phyloP scores from a whole-genome alignment of 2,797 vertebrate species.

The Malurus splendens region DNA sequence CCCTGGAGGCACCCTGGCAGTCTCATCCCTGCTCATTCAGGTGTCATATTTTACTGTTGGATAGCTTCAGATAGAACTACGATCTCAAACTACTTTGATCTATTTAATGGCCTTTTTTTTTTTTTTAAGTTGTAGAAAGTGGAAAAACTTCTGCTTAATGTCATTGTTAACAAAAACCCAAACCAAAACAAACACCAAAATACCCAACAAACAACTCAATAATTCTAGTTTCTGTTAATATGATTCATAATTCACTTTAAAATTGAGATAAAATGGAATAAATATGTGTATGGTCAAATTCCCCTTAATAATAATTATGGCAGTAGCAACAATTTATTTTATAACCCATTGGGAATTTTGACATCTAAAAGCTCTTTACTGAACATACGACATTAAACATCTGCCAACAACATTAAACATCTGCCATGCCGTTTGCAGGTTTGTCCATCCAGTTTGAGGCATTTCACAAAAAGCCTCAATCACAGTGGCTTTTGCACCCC shows the following conservation, averaged over 20 bases:
- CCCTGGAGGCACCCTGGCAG: neutral
- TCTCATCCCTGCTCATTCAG: neutral
- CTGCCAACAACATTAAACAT: neutral
- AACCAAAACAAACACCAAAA: neutral
- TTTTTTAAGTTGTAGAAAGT: neutral
- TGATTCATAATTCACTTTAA: neutral
- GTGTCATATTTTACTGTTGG: neutral
- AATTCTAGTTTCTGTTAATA: neutral
- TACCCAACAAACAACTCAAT: neutral
- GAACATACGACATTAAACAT: neutral
- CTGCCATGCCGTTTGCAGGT: neutral
- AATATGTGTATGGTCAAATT: neutral
- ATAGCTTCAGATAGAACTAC: neutral
- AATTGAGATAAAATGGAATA: neutral
- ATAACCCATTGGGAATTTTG: neutral
- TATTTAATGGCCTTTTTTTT: neutral
- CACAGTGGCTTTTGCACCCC: neutral
- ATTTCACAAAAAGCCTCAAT: neutral
- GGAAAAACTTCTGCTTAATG: neutral
- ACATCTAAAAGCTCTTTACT: neutral
- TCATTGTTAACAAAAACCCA: accelerated
- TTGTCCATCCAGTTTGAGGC: neutral
- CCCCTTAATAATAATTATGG: neutral
- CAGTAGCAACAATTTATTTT: neutral
- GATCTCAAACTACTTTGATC: neutral